Conservation (phyloP, 2,113 vertebrate species). For the Lasiurus borealis region DNA sequence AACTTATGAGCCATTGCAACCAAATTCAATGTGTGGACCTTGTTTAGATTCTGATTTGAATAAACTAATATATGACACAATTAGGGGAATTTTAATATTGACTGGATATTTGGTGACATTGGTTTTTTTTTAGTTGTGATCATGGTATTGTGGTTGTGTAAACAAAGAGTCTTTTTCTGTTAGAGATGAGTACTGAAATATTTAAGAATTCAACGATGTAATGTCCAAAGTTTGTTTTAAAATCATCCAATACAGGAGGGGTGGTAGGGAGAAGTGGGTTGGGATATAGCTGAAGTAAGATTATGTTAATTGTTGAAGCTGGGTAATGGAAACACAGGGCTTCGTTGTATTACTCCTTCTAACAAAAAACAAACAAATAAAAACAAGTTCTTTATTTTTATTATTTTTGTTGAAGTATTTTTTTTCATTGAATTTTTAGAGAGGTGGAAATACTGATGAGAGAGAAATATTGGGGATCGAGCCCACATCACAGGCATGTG, state of each 20-base stretch:
- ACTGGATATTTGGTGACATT: not conserved
- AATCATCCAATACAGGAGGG: not conserved
- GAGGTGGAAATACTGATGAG: not conserved
- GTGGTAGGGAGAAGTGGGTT: not conserved
- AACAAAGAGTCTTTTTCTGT: not conserved
- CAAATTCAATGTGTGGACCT: not conserved
- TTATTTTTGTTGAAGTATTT: not conserved
- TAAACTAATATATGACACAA: not conserved
- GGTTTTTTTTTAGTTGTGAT: not conserved
- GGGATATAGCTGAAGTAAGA: not conserved
- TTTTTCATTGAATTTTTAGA: not conserved
- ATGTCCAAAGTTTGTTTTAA: conserved; percentile 20
- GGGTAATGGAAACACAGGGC: not conserved
- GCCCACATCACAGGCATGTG: not conserved
- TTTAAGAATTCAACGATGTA: conserved; percentile 4
- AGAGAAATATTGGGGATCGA: not conserved
- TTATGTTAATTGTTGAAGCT: not conserved
- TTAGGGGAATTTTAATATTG: not conserved
- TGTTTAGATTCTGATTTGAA: conserved; percentile 20
- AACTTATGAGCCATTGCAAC: not conserved
- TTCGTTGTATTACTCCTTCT: not conserved
- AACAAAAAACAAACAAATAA: too few relatives aligned
- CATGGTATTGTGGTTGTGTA: not conserved
- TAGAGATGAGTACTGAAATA: conserved; percentile 27
- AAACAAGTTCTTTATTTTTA: not conserved